Evolutionary conservation across 2,797 vertebrate species (phyloP), one percentile per base, ranked within the genome.

Genomic region (Xenops minutus): DNA sequence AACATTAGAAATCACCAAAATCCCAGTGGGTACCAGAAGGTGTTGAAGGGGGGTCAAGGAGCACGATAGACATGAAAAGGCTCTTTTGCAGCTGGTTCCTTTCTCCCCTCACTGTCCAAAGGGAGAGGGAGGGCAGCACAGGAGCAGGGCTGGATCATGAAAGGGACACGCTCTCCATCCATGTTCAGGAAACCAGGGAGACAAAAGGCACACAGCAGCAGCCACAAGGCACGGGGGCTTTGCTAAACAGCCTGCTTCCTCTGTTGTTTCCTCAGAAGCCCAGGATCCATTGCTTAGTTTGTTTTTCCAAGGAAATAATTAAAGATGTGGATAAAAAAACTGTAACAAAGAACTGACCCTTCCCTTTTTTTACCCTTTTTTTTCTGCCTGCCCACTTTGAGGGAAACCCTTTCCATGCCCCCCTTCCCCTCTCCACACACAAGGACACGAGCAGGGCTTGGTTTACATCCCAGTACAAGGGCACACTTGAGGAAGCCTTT

Each of bases 261-360:
- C 96, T 92, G 88, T 93, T 95, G 87, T 88, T 98, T 98, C 97
- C 97, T 97, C 93, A 74, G 90, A 89, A 95, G 79, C 72, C 89
- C 93, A 34, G 92, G 93, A 97, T 97, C 97, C 97, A 96, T 96
- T 82, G 61, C 95, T 62, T 46, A 49, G 54, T 92, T 93, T 98
- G 98, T 98, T 98, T 98, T 98, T 95, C 96, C 97, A 98, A 97
- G 98, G 98, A 98, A 98, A 98, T 98, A 95, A 98, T 98, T 98
- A 98, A 97, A 98, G 97, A 95, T 90, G 93, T 83, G 96, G 91
- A 97, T 96, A 91, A 92, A 89, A 90, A 78, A 18, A 6, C 69
- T 3, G 6, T 88, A 96, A 89, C 96, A 96, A 95, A 96, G 92
- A 83, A 48, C 24, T 79, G 87, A 88, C 61, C 85, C 75, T 84